Evolutionary conservation across 2,797 vertebrate genomes (phyloP).

Genomic region (Luscinia megarhynchos): DNA sequence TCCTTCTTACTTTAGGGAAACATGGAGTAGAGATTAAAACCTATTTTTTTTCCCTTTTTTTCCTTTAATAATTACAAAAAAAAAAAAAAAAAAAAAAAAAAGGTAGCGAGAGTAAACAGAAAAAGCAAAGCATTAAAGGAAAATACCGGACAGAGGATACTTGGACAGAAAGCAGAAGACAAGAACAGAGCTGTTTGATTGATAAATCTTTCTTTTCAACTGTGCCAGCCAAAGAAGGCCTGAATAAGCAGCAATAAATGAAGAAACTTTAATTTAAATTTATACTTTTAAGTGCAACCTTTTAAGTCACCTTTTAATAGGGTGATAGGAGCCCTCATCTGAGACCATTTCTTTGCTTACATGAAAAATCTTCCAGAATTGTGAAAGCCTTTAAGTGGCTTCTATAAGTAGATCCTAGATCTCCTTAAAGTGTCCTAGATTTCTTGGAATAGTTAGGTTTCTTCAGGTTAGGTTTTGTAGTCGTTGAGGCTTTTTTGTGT

Average conservation of each 20-base stretch:
- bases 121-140: not conserved
- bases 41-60: not conserved
- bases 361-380: not conserved
- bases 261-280: not conserved
- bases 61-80: not conserved
- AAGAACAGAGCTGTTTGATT: not conserved
- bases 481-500: not conserved
- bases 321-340: not conserved
- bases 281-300: not conserved
- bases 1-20: not conserved
- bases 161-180: not conserved
- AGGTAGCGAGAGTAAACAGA: not conserved
- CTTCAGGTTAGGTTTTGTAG: not conserved
- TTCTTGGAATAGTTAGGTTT: not conserved
- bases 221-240: not conserved
- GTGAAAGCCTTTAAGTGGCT: not conserved
- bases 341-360: not conserved
- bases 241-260: not conserved
- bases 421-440: not conserved
- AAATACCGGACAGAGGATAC: not conserved
- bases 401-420: not conserved
- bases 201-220: not conserved
- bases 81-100: not conserved
- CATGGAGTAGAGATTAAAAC: not conserved
- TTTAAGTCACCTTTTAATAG: not conserved